Conservation (phyloP, 1,140 invertebrate genomes). For the Coptotermes formosanus region DNA sequence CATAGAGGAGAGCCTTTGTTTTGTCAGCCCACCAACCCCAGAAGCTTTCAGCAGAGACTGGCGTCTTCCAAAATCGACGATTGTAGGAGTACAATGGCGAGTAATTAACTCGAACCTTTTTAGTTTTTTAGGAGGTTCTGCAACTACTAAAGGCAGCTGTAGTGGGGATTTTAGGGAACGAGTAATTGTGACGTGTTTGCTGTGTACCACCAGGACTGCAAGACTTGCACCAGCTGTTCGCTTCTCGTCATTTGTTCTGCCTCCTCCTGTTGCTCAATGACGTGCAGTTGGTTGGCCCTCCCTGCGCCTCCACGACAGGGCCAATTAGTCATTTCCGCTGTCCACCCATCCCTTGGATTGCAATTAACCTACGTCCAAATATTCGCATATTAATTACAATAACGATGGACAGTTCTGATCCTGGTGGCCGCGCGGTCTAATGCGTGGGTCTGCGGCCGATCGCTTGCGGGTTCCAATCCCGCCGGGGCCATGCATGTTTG, state of each 20-base stretch:
- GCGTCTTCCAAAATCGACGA: background rate
- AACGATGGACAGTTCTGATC: background rate
- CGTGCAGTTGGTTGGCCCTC: background rate
- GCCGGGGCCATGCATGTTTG: too few species aligned
- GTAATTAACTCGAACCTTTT: constrained; percentile 11
- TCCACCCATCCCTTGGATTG: background rate
- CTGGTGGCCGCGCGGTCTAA: too few species aligned
- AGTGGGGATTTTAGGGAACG: background rate
- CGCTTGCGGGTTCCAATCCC: too few species aligned
- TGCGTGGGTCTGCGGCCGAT: too few species aligned
- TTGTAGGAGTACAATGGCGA: background rate
- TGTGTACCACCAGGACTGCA: background rate
- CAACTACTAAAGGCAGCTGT: background rate
- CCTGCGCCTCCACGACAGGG: background rate
- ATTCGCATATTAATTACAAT: background rate
- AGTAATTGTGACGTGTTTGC: background rate
- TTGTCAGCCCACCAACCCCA: background rate
- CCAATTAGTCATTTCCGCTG: constrained; percentile 4
- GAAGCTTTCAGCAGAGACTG: background rate
- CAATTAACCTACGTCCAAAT: background rate
- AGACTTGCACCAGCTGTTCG: background rate
- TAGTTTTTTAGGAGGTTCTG: background rate
- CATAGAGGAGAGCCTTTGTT: background rate
- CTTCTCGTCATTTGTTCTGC: background rate
- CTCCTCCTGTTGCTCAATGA: background rate